Percentiles rank a stretch among this genome's conserved stretches.
Evolutionary conservation across 2,888 invertebrate species (phyloP).

Genomic region (Oeneis ivallda): DNA sequence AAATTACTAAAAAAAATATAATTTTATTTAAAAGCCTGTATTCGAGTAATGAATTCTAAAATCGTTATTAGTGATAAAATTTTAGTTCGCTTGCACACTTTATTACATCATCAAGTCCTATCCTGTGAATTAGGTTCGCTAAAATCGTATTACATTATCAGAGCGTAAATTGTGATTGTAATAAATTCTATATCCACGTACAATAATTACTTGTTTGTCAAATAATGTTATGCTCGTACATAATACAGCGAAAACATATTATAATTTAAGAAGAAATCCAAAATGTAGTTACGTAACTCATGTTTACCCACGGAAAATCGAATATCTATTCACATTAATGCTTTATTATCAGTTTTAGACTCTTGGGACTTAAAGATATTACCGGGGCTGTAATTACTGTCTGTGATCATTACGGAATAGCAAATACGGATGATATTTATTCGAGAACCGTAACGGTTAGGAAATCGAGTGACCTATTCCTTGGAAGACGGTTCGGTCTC

Average conservation of each 20-base stretch:
- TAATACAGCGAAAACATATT: not conserved
- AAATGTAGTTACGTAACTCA: conserved; percentile 6
- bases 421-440: conserved; percentile 49
- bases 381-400: conserved; percentile 64
- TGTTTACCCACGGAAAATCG: conserved; percentile 16
- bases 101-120: conserved; percentile 9
- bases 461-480: conserved; percentile 62
- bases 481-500: conserved; percentile 37
- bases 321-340: conserved; percentile 24
- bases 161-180: not conserved
- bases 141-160: not conserved
- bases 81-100: not conserved
- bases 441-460: conserved; percentile 45
- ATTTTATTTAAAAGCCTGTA: not conserved
- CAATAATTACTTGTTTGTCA: too few relatives aligned
- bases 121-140: not conserved
- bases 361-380: conserved; percentile 42
- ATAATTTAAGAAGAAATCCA: conserved; percentile 4
- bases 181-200: not conserved
- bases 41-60: not conserved
- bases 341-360: conserved; percentile 27
- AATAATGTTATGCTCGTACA: too few relatives aligned
- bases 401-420: conserved; percentile 42
- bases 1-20: conserved; percentile 20
- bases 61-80: not conserved